A percentile compares a stretch with the other conserved stretches of the same genome.
phyloP scores from a whole-genome alignment of 2,888 invertebrate genomes.

The Nemurella pictetii region DNA sequence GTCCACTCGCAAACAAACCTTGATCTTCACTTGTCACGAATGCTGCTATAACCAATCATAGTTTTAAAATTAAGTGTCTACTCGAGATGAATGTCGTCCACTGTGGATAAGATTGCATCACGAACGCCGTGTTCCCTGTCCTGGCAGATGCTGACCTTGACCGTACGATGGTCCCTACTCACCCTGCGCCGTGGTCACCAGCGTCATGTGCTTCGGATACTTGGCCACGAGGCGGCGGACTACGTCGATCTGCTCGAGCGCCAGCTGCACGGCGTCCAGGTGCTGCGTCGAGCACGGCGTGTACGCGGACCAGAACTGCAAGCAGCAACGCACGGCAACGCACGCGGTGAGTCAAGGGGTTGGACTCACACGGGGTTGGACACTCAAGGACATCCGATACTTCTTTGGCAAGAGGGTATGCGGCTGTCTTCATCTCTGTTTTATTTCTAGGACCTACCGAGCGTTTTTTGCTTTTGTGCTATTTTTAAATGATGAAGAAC shows the following conservation, averaged over 20 bases:
- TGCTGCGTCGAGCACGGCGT: slow-evolving; percentile 66
- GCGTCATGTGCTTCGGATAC: slow-evolving; percentile 56
- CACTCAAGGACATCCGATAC: background rate
- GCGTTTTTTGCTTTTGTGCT: too few relatives aligned
- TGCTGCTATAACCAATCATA: too few relatives aligned
- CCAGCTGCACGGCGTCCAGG: slow-evolving; percentile 66
- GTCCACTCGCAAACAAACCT: too few relatives aligned
- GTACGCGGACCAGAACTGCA: slow-evolving; percentile 65
- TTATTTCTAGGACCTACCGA: too few relatives aligned
- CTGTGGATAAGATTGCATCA: too few relatives aligned
- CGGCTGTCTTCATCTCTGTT: too few relatives aligned
- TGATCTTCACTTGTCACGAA: too few relatives aligned
- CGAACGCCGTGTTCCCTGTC: too few relatives aligned
- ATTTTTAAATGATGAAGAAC: too few relatives aligned
- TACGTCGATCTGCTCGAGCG: slow-evolving; percentile 68
- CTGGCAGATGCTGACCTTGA: too few relatives aligned
- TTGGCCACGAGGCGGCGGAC: slow-evolving; percentile 61
- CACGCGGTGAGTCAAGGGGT: background rate
- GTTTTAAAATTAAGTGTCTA: too few relatives aligned
- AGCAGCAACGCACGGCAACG: slow-evolving; percentile 47
- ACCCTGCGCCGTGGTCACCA: slow-evolving; percentile 60
- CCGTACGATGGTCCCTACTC: slow-evolving; percentile 34
- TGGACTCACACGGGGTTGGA: background rate
- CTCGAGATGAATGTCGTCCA: too few relatives aligned
- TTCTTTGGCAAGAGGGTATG: background rate